These are phyloP conservation scores for Lasioglossum morio DNA, from an alignment of 2,888 invertebrate species.

Conservation along the genomic window DNA sequence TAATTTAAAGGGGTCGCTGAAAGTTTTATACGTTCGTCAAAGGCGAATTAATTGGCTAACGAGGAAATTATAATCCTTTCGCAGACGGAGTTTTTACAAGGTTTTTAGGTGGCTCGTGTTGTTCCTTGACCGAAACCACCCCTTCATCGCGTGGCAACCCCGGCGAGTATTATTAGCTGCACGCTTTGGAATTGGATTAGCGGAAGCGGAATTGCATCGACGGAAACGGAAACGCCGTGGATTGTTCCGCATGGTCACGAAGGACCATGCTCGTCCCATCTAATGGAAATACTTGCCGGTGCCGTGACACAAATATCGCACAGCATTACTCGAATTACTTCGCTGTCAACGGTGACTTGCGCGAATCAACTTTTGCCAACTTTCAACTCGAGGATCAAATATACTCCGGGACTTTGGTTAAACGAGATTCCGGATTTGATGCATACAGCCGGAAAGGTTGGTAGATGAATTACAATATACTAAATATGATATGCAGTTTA, in stretches of 20 bases:
- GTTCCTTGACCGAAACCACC: constrained; percentile 47
- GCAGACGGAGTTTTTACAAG: constrained; percentile 14
- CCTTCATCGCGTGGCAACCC: constrained; percentile 74
- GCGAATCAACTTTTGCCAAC: neutral
- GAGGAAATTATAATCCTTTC: constrained; percentile 21
- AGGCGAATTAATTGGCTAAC: constrained; percentile 7
- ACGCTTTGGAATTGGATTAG: constrained; percentile 75
- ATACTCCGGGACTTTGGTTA: neutral
- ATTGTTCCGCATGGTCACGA: constrained; percentile 65
- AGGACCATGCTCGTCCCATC: constrained; percentile 35
- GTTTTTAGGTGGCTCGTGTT: constrained; percentile 15
- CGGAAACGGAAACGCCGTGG: constrained; percentile 70
- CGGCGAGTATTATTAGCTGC: constrained; percentile 78
- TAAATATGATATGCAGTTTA: too few relatives aligned
- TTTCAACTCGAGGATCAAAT: neutral
- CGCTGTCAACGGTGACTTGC: neutral
- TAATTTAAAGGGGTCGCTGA: too few relatives aligned
- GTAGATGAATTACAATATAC: neutral
- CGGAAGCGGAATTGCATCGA: constrained; percentile 74
- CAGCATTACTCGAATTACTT: neutral
- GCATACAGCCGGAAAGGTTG: neutral
- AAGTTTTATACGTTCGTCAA: neutral
- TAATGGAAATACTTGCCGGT: constrained; percentile 58
- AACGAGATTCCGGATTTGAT: neutral
- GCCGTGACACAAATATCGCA: constrained; percentile 46